Base-by-base conservation (phyloP, 2,113 vertebrate species). In the Ptilorrhoa leucosticta region DNA sequence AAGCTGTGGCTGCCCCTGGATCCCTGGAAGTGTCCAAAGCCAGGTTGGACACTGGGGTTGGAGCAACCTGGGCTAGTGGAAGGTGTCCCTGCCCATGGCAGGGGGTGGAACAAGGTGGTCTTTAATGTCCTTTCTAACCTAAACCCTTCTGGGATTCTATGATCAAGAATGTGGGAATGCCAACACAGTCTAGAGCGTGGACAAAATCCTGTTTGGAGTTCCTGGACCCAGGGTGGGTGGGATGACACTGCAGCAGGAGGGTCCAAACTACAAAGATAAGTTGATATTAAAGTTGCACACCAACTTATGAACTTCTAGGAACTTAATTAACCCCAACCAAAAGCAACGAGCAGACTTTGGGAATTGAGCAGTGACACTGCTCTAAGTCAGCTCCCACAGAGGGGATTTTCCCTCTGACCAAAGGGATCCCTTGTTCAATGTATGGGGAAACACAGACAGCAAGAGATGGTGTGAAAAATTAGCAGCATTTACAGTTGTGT, bases 211-310 rank as follows among this genome's bases (percentile, higher is more conserved):
- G 2, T 10, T 42, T 3, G 1, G 37, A 60, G 16, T 71, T 71
- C 28, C 3, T 42, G 40, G n/a, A 33, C 19, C n/a, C 0, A 0
- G 22, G 15, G 7, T 0, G 4, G 30, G 9, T 17, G 26, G 44
- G 26, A 30, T 39, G 57, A 75, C 37, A 20, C 39, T 30, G 37
- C n/a, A 82, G 65, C 50, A 87, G 56, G 40, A 80, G 68, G 13
- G 20, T 40, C 18, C 44, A 83, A 80, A 60, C 39, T 37, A 37
- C 50, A 70, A 65, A 91, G 77, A 40, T 4, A 53, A 89, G 60
- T 7, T 2, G 17, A 12, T 60, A 56, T 56, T 53, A 48, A 51
- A 70, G 42, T 45, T 63, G 28, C 30, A 7, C 30, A 30, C 17
- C 53, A 56, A 44, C 5, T 24, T 42, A 27, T 0, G 1, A 56